Base-by-base conservation (phyloP, 1,140 invertebrate genomes). In the Venturia canescens region DNA sequence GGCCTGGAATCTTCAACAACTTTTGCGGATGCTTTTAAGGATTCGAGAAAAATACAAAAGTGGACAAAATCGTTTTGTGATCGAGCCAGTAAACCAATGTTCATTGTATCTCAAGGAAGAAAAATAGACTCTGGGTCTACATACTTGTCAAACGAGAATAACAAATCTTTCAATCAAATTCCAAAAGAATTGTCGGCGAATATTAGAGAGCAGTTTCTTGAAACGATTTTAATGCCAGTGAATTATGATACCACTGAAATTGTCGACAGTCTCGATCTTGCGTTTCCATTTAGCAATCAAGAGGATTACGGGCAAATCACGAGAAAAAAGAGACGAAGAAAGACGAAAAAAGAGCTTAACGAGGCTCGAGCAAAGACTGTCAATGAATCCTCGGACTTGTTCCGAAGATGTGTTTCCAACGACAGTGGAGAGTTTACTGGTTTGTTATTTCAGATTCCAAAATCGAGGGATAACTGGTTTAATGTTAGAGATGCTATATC, bases 1-100 rank as follows among this genome's bases (percentile, higher is more conserved):
- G 83, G 83, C 15, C 67, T 83, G 21, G 83, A 81, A 50, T 83
- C 83, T 0, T 83, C 83, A 13, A 83, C 83, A n/a, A 83, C 82
- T 15, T 83, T 75, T 26, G 78, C 71, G 31, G 83, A 82, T 27
- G 82, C 77, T 16, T 38, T 63, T 5, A 80, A 66, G 66, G 77
- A 81, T 18, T 63, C 78, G 63, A 76, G 79, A 31, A 79, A 48
- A 74, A 38, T 67, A 9, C 29, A 79, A 50, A 81, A 50, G 67
- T 83, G 80, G 83, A 50, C 72, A 69, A 77, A 66, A 69, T 34
- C 53, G 0, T 77, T 81, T 23, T 31, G 77, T n/a, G 27, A 71
- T 31, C 48, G 53, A 66, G 21, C 29, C 5, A 23, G 27, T 11
- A 26, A 63, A 27, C 23, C 60, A 4, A 26, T 1, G 27, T 63